Conservation (phyloP, 2,888 invertebrate genomes). For the Ophion obscuratus region DNA sequence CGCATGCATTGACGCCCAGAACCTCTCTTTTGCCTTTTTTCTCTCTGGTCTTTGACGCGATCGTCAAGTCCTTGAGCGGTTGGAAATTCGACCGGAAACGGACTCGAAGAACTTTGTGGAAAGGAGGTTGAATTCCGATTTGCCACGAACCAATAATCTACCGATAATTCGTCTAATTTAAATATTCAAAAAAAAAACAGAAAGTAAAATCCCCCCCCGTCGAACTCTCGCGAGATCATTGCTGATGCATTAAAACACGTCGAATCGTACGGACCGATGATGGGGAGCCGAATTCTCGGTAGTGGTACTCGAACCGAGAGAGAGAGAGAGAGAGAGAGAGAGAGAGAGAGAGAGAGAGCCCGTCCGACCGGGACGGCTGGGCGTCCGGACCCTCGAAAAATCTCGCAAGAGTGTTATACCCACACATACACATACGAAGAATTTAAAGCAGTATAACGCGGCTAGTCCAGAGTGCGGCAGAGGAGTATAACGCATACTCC, state of each 20-base stretch:
- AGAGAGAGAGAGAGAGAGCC: slow-evolving; percentile 23
- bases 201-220: too few relatives aligned
- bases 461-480: slow-evolving; percentile 37
- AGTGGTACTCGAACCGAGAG: slow-evolving; percentile 8
- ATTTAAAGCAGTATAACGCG: slow-evolving; percentile 43
- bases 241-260: background rate
- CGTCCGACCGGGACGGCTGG: slow-evolving; percentile 27
- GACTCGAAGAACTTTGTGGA: too few relatives aligned
- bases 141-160: too few relatives aligned
- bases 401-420: slow-evolving; percentile 60
- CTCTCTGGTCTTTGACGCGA: too few relatives aligned
- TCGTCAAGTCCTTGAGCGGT: too few relatives aligned
- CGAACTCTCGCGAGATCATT: slow-evolving; percentile 1
- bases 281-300: slow-evolving; percentile 42
- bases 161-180: too few relatives aligned
- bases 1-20: too few relatives aligned
- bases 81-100: too few relatives aligned
- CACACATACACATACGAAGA: background rate
- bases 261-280: slow-evolving; percentile 11
- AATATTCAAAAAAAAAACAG: too few relatives aligned
- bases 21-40: too few relatives aligned
- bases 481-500: slow-evolving; percentile 37
- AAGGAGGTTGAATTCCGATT: too few relatives aligned
- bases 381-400: slow-evolving; percentile 62
- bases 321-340: background rate